Evolutionary conservation across 2,888 invertebrate species (phyloP), one percentile per base, ranked within the genome.

Genomic region (Brenthis ino): DNA sequence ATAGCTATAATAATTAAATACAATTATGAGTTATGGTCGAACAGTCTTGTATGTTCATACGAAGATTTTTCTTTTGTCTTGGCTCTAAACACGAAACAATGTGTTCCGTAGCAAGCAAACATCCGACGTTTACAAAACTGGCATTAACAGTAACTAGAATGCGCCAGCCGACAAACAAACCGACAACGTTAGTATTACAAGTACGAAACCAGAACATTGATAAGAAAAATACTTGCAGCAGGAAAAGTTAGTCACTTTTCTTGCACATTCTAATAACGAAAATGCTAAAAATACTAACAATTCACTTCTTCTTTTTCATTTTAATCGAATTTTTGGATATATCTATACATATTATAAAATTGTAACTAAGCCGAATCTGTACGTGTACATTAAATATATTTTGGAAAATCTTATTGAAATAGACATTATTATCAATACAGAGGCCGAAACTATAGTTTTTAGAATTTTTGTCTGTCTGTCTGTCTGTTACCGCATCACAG

Each of bases 111-210:
- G 28, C 50, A 57, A 57, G 57, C 20, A 57, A 68, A 68, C 64
- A 64, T 57, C 68, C 68, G 33, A 12, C 28, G 63, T 66, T 60
- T 60, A 58, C 48, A 57, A 65, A 65, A 24, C 43, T 16, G 33
- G 33, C 3, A 57, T 57, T 50, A 65, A 56, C 50, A 51, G 53
- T 58, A 58, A 61, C 55, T 55, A 60, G 66, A 61, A 67, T 67
- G 55, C 53, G 61, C 28, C 20, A 56, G 54, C 55, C 33, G 11
- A 54, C 28, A 51, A 58, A 24, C 20, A 16, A 48, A 50, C 48
- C 48, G 28, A 28, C 57, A 47, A 53, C 16, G 58, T 66, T 60
- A 53, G 58, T 54, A 54, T 33, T 24, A 50, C n/a, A n/a, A 28
- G 12, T 28, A 48, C 3, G 5, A 12, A 20, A 43, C 37, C 11